Evolutionary conservation across 2,113 vertebrate genomes (phyloP).

Genomic region (Seriola dumerili): DNA sequence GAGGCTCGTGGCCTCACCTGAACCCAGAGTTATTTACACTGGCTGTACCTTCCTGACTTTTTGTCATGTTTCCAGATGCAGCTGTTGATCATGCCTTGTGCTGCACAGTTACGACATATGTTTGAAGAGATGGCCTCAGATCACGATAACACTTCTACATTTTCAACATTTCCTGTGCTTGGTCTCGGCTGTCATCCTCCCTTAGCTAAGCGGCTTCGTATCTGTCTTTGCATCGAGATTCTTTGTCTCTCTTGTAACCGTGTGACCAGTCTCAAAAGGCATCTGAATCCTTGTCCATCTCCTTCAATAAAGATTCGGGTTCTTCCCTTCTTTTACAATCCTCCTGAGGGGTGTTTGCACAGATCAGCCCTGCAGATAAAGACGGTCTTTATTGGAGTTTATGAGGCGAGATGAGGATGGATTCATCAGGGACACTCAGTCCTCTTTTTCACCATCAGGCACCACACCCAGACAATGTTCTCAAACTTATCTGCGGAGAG

Average conservation of each 20-base stretch:
- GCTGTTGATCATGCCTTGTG: not conserved
- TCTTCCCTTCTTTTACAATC: slow-evolving; percentile 44
- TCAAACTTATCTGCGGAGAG: slow-evolving; percentile 21
- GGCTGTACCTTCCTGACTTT: not conserved
- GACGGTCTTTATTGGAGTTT: slow-evolving; percentile 59
- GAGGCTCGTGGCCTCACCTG: slow-evolving; percentile 1
- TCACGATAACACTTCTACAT: not conserved
- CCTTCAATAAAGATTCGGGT: not conserved
- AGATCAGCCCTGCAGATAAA: slow-evolving; percentile 63
- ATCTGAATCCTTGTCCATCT: not conserved
- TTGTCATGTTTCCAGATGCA: not conserved
- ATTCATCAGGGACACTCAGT: slow-evolving; percentile 63
- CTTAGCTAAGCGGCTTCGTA: not conserved
- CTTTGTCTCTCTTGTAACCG: not conserved
- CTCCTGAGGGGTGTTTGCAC: slow-evolving; percentile 35
- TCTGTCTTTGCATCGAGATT: not conserved
- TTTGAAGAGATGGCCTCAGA: not conserved
- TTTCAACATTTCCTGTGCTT: slow-evolving; percentile 24
- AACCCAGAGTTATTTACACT: not conserved
- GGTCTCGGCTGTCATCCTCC: not conserved
- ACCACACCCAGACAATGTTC: slow-evolving; percentile 59
- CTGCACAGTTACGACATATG: not conserved
- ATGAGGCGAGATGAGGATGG: slow-evolving; percentile 34
- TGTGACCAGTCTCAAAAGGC: slow-evolving; percentile 5
- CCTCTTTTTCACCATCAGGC: not conserved